Base-by-base conservation (phyloP, 1,140 invertebrate genomes). In the Drosophila repletoides region DNA sequence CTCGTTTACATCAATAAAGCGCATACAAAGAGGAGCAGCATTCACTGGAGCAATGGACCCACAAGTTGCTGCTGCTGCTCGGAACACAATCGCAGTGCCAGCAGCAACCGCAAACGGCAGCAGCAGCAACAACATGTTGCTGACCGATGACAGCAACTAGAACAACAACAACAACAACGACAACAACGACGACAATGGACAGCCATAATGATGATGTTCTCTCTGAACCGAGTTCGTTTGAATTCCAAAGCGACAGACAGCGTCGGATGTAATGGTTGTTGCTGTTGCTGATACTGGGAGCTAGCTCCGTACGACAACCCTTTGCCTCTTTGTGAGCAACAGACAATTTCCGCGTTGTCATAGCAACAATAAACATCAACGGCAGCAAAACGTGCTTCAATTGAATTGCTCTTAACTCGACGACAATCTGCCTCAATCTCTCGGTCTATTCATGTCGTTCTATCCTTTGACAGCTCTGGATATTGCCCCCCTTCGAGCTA, bases 301-400 rank as follows among this genome's bases (percentile, higher is more conserved):
- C 48, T 43, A 31, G 17, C 33, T 33, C 48, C 45, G 72, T 34
- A 41, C 65, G 40, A 48, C 74, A 84, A 79, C 79, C 79, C 80
- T 83, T 83, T 74, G 48, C 5, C 48, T 64, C 48, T 45, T 72
- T 24, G 58, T 69, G 43, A 70, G 74, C 67, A 40, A 43, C 58
- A 79, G 63, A 74, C 74, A 84, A 84, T 83, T 83, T 83, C 79
- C 79, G 79, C 70, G 80, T 79, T 83, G 79, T 83, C 79, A 84
- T 61, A 72, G 80, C 80, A 56, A 74, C 72, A 74, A 71, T 66
- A 74, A 74, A 63, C 65, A 64, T 52, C 49, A 52, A 40, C 24
- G 29, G 24, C 31, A 53, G 19, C 34, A 38, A 34, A 49, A 22
- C 21, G 33, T 60, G 55, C 51, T 64, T 77, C 65, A 77, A 83